Evolutionary conservation across 2,888 invertebrate genomes (phyloP).

Genomic region (Nomada hirtipes): DNA sequence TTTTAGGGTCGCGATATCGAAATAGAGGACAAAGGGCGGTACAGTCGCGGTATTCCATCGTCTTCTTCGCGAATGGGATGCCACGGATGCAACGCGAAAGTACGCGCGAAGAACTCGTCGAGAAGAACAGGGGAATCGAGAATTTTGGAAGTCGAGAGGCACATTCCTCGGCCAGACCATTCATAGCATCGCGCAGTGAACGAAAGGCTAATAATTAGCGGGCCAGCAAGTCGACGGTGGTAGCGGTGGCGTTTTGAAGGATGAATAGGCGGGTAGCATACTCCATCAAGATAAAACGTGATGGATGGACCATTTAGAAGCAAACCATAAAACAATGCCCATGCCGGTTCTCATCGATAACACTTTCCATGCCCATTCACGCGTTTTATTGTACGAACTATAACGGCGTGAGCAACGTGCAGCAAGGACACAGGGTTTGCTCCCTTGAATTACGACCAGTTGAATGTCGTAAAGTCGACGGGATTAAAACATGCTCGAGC

Average conservation of each 20-base stretch:
- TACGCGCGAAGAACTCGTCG: neutral
- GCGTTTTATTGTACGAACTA: constrained; percentile 60
- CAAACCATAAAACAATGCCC: constrained; percentile 72
- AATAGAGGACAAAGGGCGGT: too few species aligned
- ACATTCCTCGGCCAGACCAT: constrained; percentile 44
- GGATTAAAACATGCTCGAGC: constrained; percentile 29
- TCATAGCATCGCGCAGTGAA: constrained; percentile 55
- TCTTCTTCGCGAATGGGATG: too few species aligned
- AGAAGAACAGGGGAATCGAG: constrained; percentile 23
- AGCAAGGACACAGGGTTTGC: constrained; percentile 35
- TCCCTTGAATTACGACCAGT: constrained; percentile 44
- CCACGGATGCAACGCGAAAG: too few species aligned
- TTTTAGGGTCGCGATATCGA: too few species aligned
- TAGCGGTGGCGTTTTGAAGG: constrained; percentile 61
- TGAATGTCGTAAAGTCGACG: constrained; percentile 5
- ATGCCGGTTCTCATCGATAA: constrained; percentile 67
- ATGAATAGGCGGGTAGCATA: constrained; percentile 69
- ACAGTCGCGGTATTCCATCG: too few species aligned
- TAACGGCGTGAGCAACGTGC: constrained; percentile 46
- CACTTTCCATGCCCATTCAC: constrained; percentile 65
- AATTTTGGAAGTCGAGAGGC: constrained; percentile 18
- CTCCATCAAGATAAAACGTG: constrained; percentile 70
- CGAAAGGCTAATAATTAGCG: constrained; percentile 67
- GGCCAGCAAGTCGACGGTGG: constrained; percentile 38
- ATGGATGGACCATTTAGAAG: constrained; percentile 71